A percentile compares a stretch with the other conserved stretches of the same genome.
Evolutionary conservation across 2,888 invertebrate species (phyloP).

Genomic region (Caenorhabditis angaria): DNA sequence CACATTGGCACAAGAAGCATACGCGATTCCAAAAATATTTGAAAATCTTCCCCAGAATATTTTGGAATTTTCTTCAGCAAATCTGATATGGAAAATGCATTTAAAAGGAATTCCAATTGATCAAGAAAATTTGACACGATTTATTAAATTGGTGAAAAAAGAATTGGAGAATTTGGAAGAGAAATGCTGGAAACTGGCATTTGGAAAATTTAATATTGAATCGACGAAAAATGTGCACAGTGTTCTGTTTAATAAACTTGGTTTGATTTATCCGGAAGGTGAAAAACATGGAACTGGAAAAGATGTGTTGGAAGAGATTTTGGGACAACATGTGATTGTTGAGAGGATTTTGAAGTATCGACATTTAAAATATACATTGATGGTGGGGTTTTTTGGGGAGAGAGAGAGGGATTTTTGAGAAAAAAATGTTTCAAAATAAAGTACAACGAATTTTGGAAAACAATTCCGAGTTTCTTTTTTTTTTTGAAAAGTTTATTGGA

Average conservation of each 20-base stretch:
- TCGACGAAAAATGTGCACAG: conserved; percentile 42
- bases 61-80: neutral
- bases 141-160: conserved; percentile 14
- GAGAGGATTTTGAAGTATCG: conserved; percentile 47
- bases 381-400: conserved; percentile 35
- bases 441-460: neutral
- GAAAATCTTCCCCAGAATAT: neutral
- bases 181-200: conserved; percentile 28
- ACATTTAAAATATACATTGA: conserved; percentile 45
- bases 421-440: neutral
- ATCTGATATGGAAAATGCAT: conserved; percentile 24
- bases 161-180: conserved; percentile 39
- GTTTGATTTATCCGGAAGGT: conserved; percentile 48
- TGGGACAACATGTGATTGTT: conserved; percentile 41
- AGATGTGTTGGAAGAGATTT: conserved; percentile 42
- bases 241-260: conserved; percentile 44
- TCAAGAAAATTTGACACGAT: neutral
- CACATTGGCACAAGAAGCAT: too few relatives aligned
- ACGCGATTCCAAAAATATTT: neutral
- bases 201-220: conserved; percentile 48
- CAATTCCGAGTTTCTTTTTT: too few relatives aligned
- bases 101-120: conserved; percentile 41
- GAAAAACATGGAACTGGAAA: conserved; percentile 25
- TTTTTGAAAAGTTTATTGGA: too few relatives aligned
- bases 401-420: too few relatives aligned